Percentiles rank a stretch among this genome's conserved stretches.
Conservation (phyloP, 1,140 invertebrate species). For the Lanistes nyassanus region DNA sequence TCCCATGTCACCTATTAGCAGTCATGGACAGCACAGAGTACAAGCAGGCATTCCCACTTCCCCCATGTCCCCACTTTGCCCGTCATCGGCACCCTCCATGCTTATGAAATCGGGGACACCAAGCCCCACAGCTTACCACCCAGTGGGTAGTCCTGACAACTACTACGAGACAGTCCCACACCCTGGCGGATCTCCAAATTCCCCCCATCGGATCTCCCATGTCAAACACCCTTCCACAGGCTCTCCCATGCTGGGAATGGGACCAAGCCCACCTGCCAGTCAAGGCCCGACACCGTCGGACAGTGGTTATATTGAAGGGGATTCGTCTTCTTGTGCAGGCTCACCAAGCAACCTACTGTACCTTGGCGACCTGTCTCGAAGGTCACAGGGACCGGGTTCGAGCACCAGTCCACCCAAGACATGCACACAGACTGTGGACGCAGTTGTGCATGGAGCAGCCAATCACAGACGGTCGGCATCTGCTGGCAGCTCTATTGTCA, state of each 20-base stretch:
- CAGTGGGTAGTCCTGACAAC: conserved; percentile 7
- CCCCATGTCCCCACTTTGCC: not conserved
- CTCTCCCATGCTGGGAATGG: conserved; percentile 25
- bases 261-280: conserved; percentile 14
- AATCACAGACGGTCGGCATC: conserved; percentile 37
- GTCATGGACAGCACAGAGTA: not conserved
- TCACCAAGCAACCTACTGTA: conserved; percentile 41
- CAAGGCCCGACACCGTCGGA: conserved; percentile 30
- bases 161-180: conserved; percentile 10
- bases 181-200: not conserved
- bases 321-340: conserved; percentile 33
- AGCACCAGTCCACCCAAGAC: conserved; percentile 14
- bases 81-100: conserved; percentile 18
- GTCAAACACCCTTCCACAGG: conserved; percentile 29
- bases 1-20: conserved; percentile 2
- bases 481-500: conserved; percentile 27
- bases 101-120: not conserved
- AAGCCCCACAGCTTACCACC: not conserved
- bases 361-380: conserved; percentile 35
- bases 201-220: conserved; percentile 36
- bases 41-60: not conserved
- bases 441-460: not conserved
- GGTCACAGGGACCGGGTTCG: conserved; percentile 19
- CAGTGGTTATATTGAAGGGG: conserved; percentile 40
- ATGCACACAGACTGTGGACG: not conserved